Evolutionary conservation across 1,140 invertebrate genomes (phyloP), one percentile per base, ranked within the genome.

Genomic region (Drosophila tani): DNA sequence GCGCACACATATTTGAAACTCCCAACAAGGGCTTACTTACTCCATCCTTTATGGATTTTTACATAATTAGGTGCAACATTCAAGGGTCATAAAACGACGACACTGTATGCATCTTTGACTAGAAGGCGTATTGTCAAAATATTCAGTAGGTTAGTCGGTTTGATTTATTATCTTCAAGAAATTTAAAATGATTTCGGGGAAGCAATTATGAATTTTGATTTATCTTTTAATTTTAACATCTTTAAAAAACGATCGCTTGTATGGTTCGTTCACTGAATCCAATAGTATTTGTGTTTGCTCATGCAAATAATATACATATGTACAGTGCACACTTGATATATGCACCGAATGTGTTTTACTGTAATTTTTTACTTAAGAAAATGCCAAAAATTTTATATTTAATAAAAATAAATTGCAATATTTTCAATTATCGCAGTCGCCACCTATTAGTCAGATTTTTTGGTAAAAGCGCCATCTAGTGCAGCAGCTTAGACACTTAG

Each of bases 51-150:
- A 38, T 46, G 58, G 41, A 64, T 64, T 64, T 65, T 64, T 66
- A 66, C 64, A 66, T 66, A 67, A 67, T 67, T 67, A 67, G 64
- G 21, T 19, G 43, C 12, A 14, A 19, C 21, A 24, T 24, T 12
- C n/a, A 45, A 11, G n/a, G 41, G 51, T 17, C 51, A 38, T 15
- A 6, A 56, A 56, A 11, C 0, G 14, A 40, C 35, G 17, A 55
- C 11, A 14, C 2, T 55, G 14, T 21, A 8, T 55, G 51, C 32
- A 38, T 55, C 7, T 24, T 0, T 4, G 6, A 14, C 5, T 21
- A 19, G 11, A 8, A 11, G 8, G 4, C 35, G 9, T 21, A 15
- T 38, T 55, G 40, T 38, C 14, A 3, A 5, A 1, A 15, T 4
- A 4, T 19, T 35, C 4, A 55, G 21, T 38, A 35, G 14, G 32